A percentile compares a stretch with the other conserved stretches of the same genome.
phyloP scores from a whole-genome alignment of 2,797 vertebrate genomes.

The Masticophis lateralis region DNA sequence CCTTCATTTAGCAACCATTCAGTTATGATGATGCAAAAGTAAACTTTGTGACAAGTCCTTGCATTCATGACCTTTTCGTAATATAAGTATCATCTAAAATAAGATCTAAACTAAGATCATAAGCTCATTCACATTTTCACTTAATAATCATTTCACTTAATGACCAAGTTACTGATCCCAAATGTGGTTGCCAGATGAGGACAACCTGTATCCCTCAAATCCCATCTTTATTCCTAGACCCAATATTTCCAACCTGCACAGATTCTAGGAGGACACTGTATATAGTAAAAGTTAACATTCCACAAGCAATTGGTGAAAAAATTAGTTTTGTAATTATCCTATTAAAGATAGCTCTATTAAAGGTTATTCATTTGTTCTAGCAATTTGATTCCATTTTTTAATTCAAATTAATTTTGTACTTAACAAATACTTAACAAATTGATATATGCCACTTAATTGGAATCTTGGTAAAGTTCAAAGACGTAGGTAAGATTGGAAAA shows the following conservation, averaged over 20 bases:
- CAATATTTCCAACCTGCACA: not conserved
- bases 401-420: not conserved
- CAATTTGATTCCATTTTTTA: not conserved
- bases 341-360: not conserved
- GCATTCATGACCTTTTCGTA: not conserved
- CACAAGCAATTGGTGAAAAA: not conserved
- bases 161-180: not conserved
- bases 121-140: not conserved
- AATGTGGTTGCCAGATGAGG: not conserved
- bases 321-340: not conserved
- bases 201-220: not conserved
- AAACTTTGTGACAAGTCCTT: not conserved
- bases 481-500: constrained; percentile 25
- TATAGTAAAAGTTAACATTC: not conserved
- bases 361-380: not conserved
- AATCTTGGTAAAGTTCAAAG: constrained; percentile 10
- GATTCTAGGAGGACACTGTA: not conserved
- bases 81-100: too few species aligned
- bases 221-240: not conserved
- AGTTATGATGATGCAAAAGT: not conserved
- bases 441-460: constrained; percentile 31
- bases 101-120: not conserved
- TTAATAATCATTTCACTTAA: not conserved
- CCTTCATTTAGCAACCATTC: not conserved
- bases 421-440: constrained; percentile 9